Evolutionary conservation across 2,888 invertebrate genomes (phyloP), one percentile per base, ranked within the genome.

Genomic region (Parasteatoda lunata): DNA sequence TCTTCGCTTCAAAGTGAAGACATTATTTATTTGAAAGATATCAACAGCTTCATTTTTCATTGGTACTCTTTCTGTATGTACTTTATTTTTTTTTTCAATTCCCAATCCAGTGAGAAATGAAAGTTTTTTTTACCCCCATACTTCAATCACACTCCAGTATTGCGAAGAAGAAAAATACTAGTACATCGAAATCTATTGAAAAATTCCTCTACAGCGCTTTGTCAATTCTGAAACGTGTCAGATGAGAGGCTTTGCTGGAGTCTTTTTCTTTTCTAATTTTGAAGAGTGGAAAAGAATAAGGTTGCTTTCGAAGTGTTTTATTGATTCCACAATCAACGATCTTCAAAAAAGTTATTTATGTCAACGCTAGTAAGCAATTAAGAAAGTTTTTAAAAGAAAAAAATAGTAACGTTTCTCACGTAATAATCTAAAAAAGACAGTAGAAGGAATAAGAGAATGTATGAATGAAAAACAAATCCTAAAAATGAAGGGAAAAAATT

Each of bases 41-140:
- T 83, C 83, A 83, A 83, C 83, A 83, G 73, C 77, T 83, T 76
- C 77, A 83, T 83, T 77, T 83, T 66, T 83, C 83, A 71, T 66
- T 30, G 71, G 65, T 52, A 64, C 72, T 66, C 73, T 48, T 48
- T 59, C 30, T 15, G 3, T 71, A 54, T 66, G 49, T 13, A 48
- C 59, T 68, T 52, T 45, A 65, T 15, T 47, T 59, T 59, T 8
- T 54, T 48, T 69, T 15, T 15, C 49, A 47, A 71, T 65, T 59
- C 69, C 15, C 54, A 71, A 77, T 48, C 59, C 70, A 51, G 68
- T 45, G 70, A 45, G 80, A 52, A 72, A 71, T 77, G 66, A 68
- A 83, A 59, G 51, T 70, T 49, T 49, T 79, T 64, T 45, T 49
- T 15, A 59, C 47, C 54, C 76, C 47, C 51, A 51, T 64, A 45